These are phyloP conservation scores for Drosophila mauritiana DNA, from an alignment of 1,140 invertebrate genomes.

Conservation along the genomic window DNA sequence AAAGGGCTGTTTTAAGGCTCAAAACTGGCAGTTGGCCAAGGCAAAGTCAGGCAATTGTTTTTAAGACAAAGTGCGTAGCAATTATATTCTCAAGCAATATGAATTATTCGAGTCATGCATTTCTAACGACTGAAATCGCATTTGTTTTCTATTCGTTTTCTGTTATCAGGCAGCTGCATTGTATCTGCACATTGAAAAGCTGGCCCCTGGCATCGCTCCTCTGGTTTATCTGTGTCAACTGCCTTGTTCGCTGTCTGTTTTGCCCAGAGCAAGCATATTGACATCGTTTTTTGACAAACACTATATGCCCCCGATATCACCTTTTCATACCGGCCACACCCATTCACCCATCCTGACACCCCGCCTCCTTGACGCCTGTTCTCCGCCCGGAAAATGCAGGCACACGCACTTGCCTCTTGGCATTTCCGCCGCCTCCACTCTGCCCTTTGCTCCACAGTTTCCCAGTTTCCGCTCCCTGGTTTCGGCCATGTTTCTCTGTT, in stretches of 20 bases:
- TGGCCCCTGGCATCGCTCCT: conserved; percentile 9
- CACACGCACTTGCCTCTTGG: conserved; percentile 70
- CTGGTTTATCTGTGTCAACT: conserved; percentile 70
- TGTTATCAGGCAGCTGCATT: conserved; percentile 47
- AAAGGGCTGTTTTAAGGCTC: not conserved
- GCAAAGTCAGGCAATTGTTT: conserved; percentile 20
- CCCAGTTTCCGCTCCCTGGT: conserved; percentile 21
- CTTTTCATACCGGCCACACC: conserved; percentile 22
- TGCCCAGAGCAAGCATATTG: conserved; percentile 57
- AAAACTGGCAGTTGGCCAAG: conserved; percentile 18
- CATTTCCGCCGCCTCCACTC: conserved; percentile 59
- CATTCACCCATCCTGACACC: conserved; percentile 14
- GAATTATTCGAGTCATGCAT: conserved; percentile 34
- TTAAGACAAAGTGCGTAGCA: conserved; percentile 7
- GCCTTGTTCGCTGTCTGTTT: conserved; percentile 34
- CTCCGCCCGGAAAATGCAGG: conserved; percentile 48
- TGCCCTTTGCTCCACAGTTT: not conserved
- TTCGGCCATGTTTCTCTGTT: conserved; percentile 46
- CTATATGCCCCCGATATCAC: conserved; percentile 35
- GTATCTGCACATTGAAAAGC: conserved; percentile 31
- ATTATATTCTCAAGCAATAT: conserved; percentile 14
- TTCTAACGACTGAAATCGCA: conserved; percentile 21
- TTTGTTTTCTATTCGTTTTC: conserved; percentile 7
- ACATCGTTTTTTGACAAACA: conserved; percentile 76
- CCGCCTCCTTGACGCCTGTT: not conserved